These are phyloP conservation scores for Bryconaethiops microstoma DNA, from an alignment of 2,797 vertebrate genomes.

Conservation along the genomic window DNA sequence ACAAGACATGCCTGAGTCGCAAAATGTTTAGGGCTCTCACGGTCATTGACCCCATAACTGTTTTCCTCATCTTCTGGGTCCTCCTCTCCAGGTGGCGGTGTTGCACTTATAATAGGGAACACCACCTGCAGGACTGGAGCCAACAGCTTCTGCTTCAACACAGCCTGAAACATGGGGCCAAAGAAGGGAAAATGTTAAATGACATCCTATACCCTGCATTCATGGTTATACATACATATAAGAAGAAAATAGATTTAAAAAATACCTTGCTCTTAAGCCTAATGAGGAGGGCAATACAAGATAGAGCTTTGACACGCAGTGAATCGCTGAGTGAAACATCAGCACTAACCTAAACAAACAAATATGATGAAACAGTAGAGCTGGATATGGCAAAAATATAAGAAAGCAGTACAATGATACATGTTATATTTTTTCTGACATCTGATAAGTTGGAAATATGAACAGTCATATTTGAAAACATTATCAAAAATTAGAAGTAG, in stretches of 20 bases:
- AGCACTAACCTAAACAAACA: constrained; percentile 76
- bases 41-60: constrained; percentile 70
- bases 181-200: neutral
- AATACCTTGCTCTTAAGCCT: constrained; percentile 89
- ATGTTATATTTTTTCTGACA: too few relatives aligned
- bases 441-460: too few relatives aligned
- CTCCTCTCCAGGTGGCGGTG: constrained; percentile 82
- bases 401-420: too few relatives aligned
- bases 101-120: constrained; percentile 84
- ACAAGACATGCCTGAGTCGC: constrained; percentile 72
- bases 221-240: neutral
- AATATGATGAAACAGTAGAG: neutral
- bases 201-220: neutral
- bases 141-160: constrained; percentile 87
- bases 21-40: constrained; percentile 77
- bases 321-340: constrained; percentile 77
- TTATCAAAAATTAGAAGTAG: too few relatives aligned
- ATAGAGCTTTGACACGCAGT: constrained; percentile 85
- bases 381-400: too few relatives aligned
- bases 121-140: constrained; percentile 80
- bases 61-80: constrained; percentile 88
- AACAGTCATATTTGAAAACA: too few relatives aligned
- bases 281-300: constrained; percentile 84
- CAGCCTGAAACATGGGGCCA: constrained; percentile 67
- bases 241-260: neutral